phyloP scores from a whole-genome alignment of 2,113 vertebrate species.

The Nibea coibor region DNA sequence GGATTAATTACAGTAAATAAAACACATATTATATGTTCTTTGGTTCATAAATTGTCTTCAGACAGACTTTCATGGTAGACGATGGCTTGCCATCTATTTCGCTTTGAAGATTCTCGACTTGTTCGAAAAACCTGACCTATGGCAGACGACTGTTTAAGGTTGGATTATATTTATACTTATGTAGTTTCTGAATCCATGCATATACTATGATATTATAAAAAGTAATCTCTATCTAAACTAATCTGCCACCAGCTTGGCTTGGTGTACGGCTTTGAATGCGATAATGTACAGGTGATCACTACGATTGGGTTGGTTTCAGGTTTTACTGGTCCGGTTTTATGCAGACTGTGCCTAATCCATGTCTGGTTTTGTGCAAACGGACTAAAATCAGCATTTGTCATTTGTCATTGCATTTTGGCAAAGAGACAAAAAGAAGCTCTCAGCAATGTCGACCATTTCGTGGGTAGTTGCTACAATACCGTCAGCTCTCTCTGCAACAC shows the following conservation, averaged over 20 bases:
- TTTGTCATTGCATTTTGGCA: too few species aligned
- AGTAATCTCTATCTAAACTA: slow-evolving; percentile 2
- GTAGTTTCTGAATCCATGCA: not conserved
- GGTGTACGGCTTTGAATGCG: not conserved
- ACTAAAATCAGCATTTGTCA: too few species aligned
- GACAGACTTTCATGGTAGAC: not conserved
- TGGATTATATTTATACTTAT: not conserved
- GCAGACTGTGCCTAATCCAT: too few species aligned
- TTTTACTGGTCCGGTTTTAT: too few species aligned
- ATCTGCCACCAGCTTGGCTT: not conserved
- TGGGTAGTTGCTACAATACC: too few species aligned
- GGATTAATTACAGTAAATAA: slow-evolving; percentile 34
- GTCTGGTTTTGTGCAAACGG: too few species aligned
- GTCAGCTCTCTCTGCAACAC: too few species aligned
- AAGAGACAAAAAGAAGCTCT: too few species aligned
- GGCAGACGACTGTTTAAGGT: not conserved
- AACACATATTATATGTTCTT: slow-evolving; percentile 5
- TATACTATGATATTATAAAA: slow-evolving; percentile 4
- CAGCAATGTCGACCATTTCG: too few species aligned
- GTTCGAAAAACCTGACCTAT: not conserved
- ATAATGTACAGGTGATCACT: not conserved
- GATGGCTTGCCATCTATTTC: not conserved
- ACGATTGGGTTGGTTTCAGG: too few species aligned
- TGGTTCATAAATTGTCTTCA: not conserved
- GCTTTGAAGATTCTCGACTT: not conserved